A percentile compares a stretch with the other conserved stretches of the same genome.
These are phyloP conservation scores for Cygnus buccinator DNA, from an alignment of 2,113 vertebrate species.

Conservation along the genomic window DNA sequence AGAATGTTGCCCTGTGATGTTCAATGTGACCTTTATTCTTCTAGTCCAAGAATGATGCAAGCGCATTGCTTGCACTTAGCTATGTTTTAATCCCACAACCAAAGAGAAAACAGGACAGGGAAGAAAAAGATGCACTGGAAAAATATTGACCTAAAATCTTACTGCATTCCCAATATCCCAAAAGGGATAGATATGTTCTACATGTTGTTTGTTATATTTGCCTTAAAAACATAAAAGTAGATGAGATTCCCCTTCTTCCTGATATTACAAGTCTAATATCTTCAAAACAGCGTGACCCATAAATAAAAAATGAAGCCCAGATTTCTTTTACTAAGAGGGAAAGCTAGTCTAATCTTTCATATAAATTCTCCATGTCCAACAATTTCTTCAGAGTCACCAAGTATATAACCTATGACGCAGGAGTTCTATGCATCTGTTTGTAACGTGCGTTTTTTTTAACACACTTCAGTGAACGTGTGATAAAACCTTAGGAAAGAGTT, in stretches of 20 bases:
- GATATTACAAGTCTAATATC: neutral
- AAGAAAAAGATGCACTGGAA: neutral
- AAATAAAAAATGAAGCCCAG: neutral
- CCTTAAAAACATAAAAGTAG: neutral
- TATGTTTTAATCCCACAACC: neutral
- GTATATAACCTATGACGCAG: neutral
- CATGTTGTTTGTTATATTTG: neutral
- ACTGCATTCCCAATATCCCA: neutral
- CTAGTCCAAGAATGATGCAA: neutral
- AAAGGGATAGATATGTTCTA: neutral
- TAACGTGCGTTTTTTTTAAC: neutral
- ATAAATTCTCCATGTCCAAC: neutral
- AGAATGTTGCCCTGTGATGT: neutral
- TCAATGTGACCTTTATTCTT: neutral
- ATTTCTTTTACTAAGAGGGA: neutral
- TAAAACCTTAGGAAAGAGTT: neutral
- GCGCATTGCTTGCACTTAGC: neutral
- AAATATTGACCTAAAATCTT: neutral
- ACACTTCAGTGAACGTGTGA: neutral
- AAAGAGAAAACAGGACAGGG: neutral
- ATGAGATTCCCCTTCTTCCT: neutral
- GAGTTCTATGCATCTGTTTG: neutral
- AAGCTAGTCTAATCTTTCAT: neutral
- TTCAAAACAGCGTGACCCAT: neutral
- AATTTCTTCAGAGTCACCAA: neutral